Conservation (phyloP, 2,888 invertebrate genomes). For the Candidula unifasciata region DNA sequence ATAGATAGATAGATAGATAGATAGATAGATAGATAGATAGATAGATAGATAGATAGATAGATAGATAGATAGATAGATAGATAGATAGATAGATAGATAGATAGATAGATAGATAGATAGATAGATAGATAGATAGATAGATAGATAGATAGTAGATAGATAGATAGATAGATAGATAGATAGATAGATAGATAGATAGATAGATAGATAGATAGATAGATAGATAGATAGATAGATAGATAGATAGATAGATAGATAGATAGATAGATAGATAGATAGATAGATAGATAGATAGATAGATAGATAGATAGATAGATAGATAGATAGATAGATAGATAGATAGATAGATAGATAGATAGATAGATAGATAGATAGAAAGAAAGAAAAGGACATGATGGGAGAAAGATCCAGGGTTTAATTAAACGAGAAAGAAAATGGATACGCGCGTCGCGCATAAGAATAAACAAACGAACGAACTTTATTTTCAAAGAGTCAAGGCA, state of each 20-base stretch:
- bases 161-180: constrained; percentile 15
- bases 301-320: constrained; percentile 13
- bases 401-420: too few relatives aligned
- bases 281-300: too few relatives aligned
- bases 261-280: too few relatives aligned
- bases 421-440: too few relatives aligned
- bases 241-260: too few relatives aligned
- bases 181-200: neutral
- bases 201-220: neutral
- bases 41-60: constrained; percentile 5
- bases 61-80: constrained; percentile 13
- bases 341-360: neutral
- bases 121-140: constrained; percentile 3
- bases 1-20: constrained; percentile 10
- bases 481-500: too few relatives aligned
- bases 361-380: too few relatives aligned
- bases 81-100: neutral
- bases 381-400: too few relatives aligned
- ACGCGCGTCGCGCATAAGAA: too few relatives aligned
- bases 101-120: neutral
- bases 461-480: too few relatives aligned
- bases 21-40: constrained; percentile 13
- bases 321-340: constrained; percentile 21
- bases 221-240: neutral
- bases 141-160: constrained; percentile 4